A percentile compares a stretch with the other conserved stretches of the same genome.
These are phyloP conservation scores for Heterotis niloticus DNA, from an alignment of 2,113 vertebrate species.

Conservation along the genomic window DNA sequence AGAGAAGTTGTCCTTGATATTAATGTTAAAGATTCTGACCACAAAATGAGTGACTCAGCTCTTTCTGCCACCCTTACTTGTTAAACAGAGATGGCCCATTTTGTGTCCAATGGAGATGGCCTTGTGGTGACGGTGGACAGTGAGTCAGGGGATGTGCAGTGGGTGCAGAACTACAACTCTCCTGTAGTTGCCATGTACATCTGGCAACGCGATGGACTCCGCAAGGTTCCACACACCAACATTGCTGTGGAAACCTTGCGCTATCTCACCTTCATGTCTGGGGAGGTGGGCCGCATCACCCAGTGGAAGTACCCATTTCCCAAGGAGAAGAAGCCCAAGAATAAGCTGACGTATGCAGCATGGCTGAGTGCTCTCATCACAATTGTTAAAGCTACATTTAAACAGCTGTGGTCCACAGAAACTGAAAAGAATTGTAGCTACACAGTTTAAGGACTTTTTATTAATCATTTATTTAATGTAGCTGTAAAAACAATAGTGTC, in stretches of 20 bases:
- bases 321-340: constrained; percentile 86
- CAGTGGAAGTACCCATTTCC: constrained; percentile 98
- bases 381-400: too few relatives aligned
- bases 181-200: constrained; percentile 95
- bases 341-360: constrained; percentile 83
- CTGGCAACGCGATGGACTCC: constrained; percentile 89
- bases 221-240: constrained; percentile 87
- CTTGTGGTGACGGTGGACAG: constrained; percentile 96
- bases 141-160: constrained; percentile 85
- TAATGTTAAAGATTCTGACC: too few relatives aligned
- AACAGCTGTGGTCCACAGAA: too few relatives aligned
- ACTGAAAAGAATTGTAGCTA: too few relatives aligned
- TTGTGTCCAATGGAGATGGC: constrained; percentile 93
- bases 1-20: too few relatives aligned
- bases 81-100: constrained; percentile 86
- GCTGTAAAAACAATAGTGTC: too few relatives aligned
- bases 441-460: too few relatives aligned
- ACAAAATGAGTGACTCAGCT: too few relatives aligned
- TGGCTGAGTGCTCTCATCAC: too few relatives aligned
- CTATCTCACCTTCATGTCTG: constrained; percentile 95
- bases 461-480: too few relatives aligned
- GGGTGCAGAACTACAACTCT: constrained; percentile 96
- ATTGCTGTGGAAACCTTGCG: constrained; percentile 92
- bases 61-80: not conserved
- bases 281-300: constrained; percentile 92